Evolutionary conservation across 2,888 invertebrate genomes (phyloP), one percentile per base, ranked within the genome.

Genomic region (Ornithoptera alexandrae): DNA sequence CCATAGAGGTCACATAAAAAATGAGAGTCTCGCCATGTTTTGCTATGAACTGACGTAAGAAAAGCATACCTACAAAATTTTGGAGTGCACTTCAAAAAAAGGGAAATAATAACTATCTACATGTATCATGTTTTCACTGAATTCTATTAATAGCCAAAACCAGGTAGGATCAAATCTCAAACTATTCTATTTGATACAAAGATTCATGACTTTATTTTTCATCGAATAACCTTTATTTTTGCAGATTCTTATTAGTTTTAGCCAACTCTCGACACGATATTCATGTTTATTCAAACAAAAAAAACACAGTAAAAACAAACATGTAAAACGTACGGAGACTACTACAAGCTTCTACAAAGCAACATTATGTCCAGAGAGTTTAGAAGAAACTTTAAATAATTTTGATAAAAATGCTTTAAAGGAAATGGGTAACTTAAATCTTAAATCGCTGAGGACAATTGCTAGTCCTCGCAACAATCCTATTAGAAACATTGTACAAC

Each of bases 81-180:
- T 90, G 89, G 88, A 91, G 92, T 92, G 89, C 89, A 89, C 89
- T 89, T 85, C 82, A 81, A 84, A 81, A 83, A 84, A 86, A 85
- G 85, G 79, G 85, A 81, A 88, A 78, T 80, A 77, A 82, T 75
- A 83, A 82, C 79, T 81, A 87, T 83, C 84, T 91, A 84, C 88
- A 93, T 92, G 93, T 92, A 93, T 91, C 89, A 93, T 93, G 93
- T 92, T 93, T 86, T 93, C 93, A 90, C 79, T 93, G 90, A 92
- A 93, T 84, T 92, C 93, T 80, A 73, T 93, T 80, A 93, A 93
- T 80, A 92, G 87, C 78, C 93, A 92, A 88, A 93, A 92, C 79
- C 93, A 93, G 92, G 93, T 90, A 82, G 84, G 75, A 60, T 57
- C 62, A 69, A 39, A 67, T 53, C 50, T 68, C 22, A 69, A 50